phyloP scores from a whole-genome alignment of 2,113 vertebrate genomes.

The Bettongia penicillata region DNA sequence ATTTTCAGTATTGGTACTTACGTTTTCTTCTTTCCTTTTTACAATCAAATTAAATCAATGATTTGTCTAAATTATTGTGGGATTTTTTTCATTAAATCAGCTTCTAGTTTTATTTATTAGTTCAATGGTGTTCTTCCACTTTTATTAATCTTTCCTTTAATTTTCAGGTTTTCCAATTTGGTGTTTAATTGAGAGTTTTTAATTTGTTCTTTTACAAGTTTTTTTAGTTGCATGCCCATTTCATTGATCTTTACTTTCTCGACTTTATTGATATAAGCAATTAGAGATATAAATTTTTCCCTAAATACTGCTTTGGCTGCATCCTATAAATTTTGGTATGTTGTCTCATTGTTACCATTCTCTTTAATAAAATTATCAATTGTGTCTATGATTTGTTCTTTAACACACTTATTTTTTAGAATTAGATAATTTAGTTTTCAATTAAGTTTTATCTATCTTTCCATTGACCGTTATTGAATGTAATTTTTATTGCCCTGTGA shows the following conservation, averaged over 20 bases:
- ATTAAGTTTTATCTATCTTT: not conserved
- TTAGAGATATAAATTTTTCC: not conserved
- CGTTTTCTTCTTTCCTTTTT: not conserved
- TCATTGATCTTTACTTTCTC: not conserved
- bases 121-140: not conserved
- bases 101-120: not conserved
- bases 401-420: not conserved
- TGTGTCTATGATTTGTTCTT: not conserved
- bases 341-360: not conserved
- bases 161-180: not conserved
- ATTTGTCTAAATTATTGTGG: not conserved
- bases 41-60: not conserved
- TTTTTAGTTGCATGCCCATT: not conserved
- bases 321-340: not conserved
- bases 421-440: not conserved
- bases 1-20: not conserved
- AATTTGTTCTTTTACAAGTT: too few species aligned
- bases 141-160: not conserved
- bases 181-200: not conserved
- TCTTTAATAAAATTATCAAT: not conserved
- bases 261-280: not conserved
- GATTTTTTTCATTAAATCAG: not conserved
- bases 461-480: too few species aligned
- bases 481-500: too few species aligned
- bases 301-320: not conserved